Conservation (phyloP, 2,113 vertebrate species). For the Euleptes europaea region DNA sequence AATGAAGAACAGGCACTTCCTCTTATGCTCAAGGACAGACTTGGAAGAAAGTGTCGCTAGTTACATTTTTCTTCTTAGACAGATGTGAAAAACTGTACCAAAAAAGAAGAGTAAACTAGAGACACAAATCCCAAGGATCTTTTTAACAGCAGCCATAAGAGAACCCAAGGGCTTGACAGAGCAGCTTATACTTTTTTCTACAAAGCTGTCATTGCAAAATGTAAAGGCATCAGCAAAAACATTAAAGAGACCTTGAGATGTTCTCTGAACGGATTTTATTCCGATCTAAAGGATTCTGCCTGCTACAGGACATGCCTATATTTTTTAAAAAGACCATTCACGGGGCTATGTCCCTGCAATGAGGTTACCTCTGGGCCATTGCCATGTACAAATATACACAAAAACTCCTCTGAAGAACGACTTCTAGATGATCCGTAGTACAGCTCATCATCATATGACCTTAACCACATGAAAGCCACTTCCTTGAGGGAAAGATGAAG, state of each 20-base stretch:
- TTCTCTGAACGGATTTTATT: slow-evolving; percentile 9
- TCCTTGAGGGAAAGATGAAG: not conserved
- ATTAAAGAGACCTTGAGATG: slow-evolving; percentile 19
- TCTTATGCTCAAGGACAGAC: not conserved
- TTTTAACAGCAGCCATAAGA: slow-evolving; percentile 8
- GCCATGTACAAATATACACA: not conserved
- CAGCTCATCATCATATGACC: not conserved
- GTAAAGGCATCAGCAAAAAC: slow-evolving; percentile 33
- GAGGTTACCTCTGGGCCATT: not conserved
- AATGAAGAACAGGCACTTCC: slow-evolving; percentile 7
- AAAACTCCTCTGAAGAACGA: not conserved
- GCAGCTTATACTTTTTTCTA: not conserved
- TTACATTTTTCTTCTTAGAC: slow-evolving; percentile 13
- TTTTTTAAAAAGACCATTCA: not conserved
- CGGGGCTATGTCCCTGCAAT: not conserved
- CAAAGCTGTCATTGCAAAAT: slow-evolving; percentile 11
- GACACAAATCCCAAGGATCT: slow-evolving; percentile 12
- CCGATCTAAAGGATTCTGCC: not conserved
- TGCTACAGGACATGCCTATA: slow-evolving; percentile 9
- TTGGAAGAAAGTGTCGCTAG: slow-evolving; percentile 13
- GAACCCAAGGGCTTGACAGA: slow-evolving; percentile 4
- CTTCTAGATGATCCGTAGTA: not conserved
- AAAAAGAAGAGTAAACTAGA: slow-evolving; percentile 19
- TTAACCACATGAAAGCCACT: not conserved
- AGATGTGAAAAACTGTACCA: slow-evolving; percentile 13